Base-by-base conservation (phyloP, 2,797 vertebrate species). In the Cuculus canorus region DNA sequence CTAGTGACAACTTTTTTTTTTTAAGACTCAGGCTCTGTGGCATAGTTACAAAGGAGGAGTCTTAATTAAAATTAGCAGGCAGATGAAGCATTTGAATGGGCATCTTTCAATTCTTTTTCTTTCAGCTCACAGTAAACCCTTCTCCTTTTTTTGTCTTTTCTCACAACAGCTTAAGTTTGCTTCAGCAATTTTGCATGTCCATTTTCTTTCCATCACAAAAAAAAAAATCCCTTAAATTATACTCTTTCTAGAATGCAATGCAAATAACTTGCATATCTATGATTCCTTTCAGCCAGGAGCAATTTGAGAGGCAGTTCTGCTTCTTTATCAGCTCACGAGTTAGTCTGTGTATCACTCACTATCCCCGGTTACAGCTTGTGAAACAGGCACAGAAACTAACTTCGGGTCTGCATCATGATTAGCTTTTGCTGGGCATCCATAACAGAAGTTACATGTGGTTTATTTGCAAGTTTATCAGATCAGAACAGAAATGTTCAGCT, bases 51-150 rank as follows among this genome's bases (percentile, higher is more conserved):
- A 95, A 95, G 92, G 86, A 95, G 92, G 86, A 81, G 48, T 73
- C 91, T 96, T 95, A 97, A 97, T 96, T 96, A 96, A 96, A 97
- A 96, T 95, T 92, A 96, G 87, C 76, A 93, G 88, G 52, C 90
- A 95, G 92, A 96, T 65, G 91, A 96, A 95, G 95, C 80, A 61
- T 91, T 77, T 97, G 93, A 94, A 95, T 93, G 76, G 86, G 65
- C 66, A 96, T 93, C 94, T 96, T 96, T 96, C 82, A 94, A 87
- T 93, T 96, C 86, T 89, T 94, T 93, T 43, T 30, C 68, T 91
- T 95, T 94, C 93, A 95, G 85, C 71, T 92, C 77, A 78, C 82
- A 92, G 64, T 86, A 78, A 85, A 92, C 54, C 52, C 70, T 39
- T 86, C 68, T 92, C 83, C 48, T 83, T 83, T 79, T 82, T 95